These are phyloP conservation scores for Thelaira solivaga DNA, from an alignment of 2,888 invertebrate species.

Conservation along the genomic window DNA sequence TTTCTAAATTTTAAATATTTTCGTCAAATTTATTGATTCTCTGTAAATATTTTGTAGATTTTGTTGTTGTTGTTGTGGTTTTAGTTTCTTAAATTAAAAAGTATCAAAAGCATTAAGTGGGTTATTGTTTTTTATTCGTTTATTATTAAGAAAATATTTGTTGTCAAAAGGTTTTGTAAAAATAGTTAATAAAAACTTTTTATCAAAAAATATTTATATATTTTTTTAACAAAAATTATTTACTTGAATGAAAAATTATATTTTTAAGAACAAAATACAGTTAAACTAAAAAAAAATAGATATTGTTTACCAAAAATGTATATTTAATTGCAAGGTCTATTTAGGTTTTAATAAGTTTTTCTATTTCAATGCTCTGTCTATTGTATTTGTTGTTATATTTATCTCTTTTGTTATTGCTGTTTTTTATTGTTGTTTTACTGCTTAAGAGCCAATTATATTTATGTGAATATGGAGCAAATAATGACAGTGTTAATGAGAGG, in stretches of 20 bases:
- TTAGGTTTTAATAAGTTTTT: slow-evolving; percentile 31
- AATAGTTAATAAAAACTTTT: slow-evolving; percentile 31
- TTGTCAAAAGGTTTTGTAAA: slow-evolving; percentile 46
- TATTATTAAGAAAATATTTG: not conserved
- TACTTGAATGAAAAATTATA: too few relatives aligned
- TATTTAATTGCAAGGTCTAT: slow-evolving; percentile 24
- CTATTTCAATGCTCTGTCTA: slow-evolving; percentile 55
- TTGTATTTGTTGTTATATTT: slow-evolving; percentile 62
- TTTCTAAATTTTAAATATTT: not conserved
- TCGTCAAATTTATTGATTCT: slow-evolving; percentile 32
- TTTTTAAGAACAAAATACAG: not conserved
- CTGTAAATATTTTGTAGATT: slow-evolving; percentile 18
- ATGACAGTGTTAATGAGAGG: slow-evolving; percentile 68
- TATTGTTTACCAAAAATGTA: slow-evolving; percentile 26
- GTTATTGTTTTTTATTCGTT: slow-evolving; percentile 50
- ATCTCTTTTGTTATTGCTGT: slow-evolving; percentile 61
- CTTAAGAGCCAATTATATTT: slow-evolving; percentile 64
- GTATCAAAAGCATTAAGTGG: slow-evolving; percentile 65
- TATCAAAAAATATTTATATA: slow-evolving; percentile 42
- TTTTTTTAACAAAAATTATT: slow-evolving; percentile 17
- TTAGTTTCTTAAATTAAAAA: slow-evolving; percentile 45
- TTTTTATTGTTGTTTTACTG: slow-evolving; percentile 64
- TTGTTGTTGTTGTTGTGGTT: slow-evolving; percentile 3
- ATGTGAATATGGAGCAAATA: slow-evolving; percentile 77
- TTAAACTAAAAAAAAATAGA: not conserved